These are phyloP conservation scores for Cyclophora albipunctata DNA, from an alignment of 2,888 invertebrate species.

Conservation along the genomic window DNA sequence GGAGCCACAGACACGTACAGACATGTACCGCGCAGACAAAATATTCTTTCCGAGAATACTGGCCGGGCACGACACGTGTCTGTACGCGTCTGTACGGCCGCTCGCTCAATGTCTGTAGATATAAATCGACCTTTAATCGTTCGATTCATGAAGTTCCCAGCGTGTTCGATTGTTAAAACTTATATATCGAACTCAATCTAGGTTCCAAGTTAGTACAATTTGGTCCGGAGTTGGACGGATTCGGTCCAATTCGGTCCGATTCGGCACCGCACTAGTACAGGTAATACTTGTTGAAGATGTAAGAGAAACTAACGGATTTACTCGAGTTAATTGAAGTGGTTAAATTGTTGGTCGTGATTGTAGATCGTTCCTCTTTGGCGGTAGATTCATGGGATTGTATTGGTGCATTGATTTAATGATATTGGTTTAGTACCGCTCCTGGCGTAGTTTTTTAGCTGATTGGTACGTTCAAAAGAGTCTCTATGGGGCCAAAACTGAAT, in stretches of 20 bases:
- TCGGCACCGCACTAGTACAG: background rate
- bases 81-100: too few species aligned
- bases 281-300: background rate
- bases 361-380: background rate
- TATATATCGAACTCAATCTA: slow-evolving; percentile 26
- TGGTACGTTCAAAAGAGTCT: too few species aligned
- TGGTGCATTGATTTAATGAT: too few species aligned
- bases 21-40: too few species aligned
- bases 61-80: too few species aligned
- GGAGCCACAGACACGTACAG: too few species aligned
- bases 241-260: slow-evolving; percentile 6
- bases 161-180: slow-evolving; percentile 33
- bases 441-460: too few species aligned
- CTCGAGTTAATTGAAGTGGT: slow-evolving; percentile 17
- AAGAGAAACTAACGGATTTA: slow-evolving; percentile 4
- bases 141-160: slow-evolving; percentile 8
- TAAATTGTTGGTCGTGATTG: slow-evolving; percentile 6
- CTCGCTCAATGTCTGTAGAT: too few species aligned
- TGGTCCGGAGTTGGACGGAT: background rate
- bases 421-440: too few species aligned
- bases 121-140: too few species aligned
- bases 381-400: background rate
- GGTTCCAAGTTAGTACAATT: background rate
- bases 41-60: too few species aligned
- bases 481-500: too few species aligned